A percentile compares a stretch with the other conserved stretches of the same genome.
Evolutionary conservation across 2,797 vertebrate genomes (phyloP).

Genomic region (Gila robusta): DNA sequence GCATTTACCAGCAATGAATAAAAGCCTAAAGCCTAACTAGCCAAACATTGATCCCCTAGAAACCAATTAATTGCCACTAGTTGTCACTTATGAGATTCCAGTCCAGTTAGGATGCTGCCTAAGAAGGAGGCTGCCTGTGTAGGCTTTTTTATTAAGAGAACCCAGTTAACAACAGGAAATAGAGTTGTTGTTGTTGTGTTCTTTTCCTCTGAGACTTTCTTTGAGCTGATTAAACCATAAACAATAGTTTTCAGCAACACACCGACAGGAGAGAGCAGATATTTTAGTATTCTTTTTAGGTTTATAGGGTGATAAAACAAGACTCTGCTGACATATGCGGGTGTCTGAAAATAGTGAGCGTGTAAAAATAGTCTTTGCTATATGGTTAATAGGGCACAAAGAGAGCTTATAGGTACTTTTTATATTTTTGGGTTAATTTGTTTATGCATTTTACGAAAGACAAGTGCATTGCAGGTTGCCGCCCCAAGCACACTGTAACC

Average conservation of each 20-base stretch:
- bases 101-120: conserved; percentile 12
- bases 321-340: conserved; percentile 18
- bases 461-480: conserved; percentile 32
- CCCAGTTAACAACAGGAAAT: conserved; percentile 40
- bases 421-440: not conserved
- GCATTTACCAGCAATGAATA: not conserved
- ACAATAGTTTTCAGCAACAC: conserved; percentile 36
- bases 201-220: conserved; percentile 38
- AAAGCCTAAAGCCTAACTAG: conserved; percentile 6
- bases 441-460: conserved; percentile 39
- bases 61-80: not conserved
- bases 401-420: conserved; percentile 5
- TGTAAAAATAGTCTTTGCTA: conserved; percentile 13
- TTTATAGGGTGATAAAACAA: conserved; percentile 38
- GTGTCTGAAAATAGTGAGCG: conserved; percentile 14
- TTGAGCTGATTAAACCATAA: conserved; percentile 48
- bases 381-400: conserved; percentile 20
- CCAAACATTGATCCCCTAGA: conserved; percentile 18
- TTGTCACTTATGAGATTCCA: conserved; percentile 30
- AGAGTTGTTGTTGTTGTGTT: conserved; percentile 28
- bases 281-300: conserved; percentile 39
- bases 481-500: conserved; percentile 50
- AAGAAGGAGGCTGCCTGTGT: conserved; percentile 1
- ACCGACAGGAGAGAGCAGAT: not conserved
- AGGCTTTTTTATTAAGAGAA: conserved; percentile 26